Percentiles rank a stretch among this genome's conserved stretches.
Conservation (phyloP, 2,888 invertebrate genomes). For the Alloscopus bannaensis region DNA sequence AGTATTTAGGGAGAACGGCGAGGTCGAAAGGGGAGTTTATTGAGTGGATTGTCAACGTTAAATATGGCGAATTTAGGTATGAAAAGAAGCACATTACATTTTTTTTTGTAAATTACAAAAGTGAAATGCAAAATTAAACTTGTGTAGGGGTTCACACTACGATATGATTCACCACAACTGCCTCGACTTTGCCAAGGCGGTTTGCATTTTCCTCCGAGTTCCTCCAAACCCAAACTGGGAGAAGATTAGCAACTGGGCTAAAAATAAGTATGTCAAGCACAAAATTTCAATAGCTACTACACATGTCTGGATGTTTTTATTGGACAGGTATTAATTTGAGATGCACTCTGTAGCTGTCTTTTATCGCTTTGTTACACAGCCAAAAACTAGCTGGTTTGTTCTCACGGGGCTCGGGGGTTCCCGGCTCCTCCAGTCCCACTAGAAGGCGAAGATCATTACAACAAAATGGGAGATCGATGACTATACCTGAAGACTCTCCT, state of each 20-base stretch:
- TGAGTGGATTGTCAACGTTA: constrained; percentile 66
- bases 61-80: constrained; percentile 63
- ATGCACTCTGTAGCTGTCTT: too few species aligned
- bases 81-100: not conserved
- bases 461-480: constrained; percentile 39
- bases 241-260: constrained; percentile 65
- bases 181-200: constrained; percentile 62
- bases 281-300: not conserved
- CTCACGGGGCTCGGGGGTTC: constrained; percentile 30
- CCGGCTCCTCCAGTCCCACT: constrained; percentile 11
- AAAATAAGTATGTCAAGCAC: constrained; percentile 53
- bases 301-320: not conserved
- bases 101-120: constrained; percentile 13
- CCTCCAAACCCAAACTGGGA: constrained; percentile 66
- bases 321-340: not conserved
- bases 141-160: constrained; percentile 51
- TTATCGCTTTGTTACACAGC: constrained; percentile 22
- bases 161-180: constrained; percentile 68
- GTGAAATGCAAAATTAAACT: constrained; percentile 3
- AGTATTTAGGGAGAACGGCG: constrained; percentile 53
- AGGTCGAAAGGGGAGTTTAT: constrained; percentile 59
- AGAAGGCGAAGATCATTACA: constrained; percentile 12
- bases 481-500: constrained; percentile 51
- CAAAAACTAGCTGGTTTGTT: constrained; percentile 51
- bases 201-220: constrained; percentile 56